phyloP scores from a whole-genome alignment of 2,888 invertebrate genomes.

The Platycheirus rosarum region DNA sequence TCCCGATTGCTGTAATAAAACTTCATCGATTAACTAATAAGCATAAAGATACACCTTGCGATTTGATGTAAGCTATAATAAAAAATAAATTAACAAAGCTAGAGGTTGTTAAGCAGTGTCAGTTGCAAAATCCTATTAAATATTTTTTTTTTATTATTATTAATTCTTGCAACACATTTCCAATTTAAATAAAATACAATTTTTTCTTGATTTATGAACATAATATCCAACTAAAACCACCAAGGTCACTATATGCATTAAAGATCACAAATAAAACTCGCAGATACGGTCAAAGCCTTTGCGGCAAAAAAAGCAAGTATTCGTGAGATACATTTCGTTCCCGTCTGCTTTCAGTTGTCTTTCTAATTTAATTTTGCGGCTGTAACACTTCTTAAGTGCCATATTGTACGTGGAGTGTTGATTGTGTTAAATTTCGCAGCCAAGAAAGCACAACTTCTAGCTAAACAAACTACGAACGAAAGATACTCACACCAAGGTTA shows the following conservation, averaged over 20 bases:
- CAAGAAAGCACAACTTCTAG: conserved; percentile 18
- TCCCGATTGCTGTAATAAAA: no score
- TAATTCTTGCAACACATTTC: neutral
- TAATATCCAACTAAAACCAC: conserved; percentile 29
- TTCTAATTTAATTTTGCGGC: conserved; percentile 42
- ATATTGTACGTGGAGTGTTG: conserved; percentile 18
- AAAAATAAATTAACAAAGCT: neutral
- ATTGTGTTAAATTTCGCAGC: conserved; percentile 35
- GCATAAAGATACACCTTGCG: no score
- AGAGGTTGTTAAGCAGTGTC: neutral
- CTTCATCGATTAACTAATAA: no score
- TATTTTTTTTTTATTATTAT: no score
- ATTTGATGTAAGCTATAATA: neutral
- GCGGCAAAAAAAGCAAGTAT: neutral
- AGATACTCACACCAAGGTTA: conserved; percentile 58
- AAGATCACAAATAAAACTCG: conserved; percentile 49
- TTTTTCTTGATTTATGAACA: conserved; percentile 19
- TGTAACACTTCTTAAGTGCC: conserved; percentile 49
- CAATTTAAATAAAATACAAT: conserved; percentile 20
- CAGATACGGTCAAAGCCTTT: conserved; percentile 42
- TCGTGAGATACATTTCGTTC: conserved; percentile 53
- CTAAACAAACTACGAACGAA: conserved; percentile 12
- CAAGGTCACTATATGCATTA: conserved; percentile 61
- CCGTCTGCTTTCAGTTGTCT: conserved; percentile 9
- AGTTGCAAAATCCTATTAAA: conserved; percentile 13